Evolutionary conservation across 2,888 invertebrate genomes (phyloP).

Genomic region (Notodonta ziczac): DNA sequence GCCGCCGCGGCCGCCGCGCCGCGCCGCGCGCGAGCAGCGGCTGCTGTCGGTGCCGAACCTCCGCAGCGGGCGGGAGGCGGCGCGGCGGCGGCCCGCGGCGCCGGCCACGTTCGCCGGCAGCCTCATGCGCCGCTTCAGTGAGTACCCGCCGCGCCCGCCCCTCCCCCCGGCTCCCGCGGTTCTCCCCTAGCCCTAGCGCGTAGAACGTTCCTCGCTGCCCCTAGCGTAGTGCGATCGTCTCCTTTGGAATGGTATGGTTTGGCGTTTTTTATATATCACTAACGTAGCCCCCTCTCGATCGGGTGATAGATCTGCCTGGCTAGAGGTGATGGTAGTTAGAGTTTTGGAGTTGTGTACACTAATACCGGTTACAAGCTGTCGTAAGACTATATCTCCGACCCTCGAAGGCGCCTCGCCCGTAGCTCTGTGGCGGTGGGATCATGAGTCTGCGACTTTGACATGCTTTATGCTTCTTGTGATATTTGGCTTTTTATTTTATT

Average conservation of each 20-base stretch:
- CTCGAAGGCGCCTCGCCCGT: conserved; percentile 19
- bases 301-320: conserved; percentile 59
- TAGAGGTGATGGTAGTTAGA: conserved; percentile 78
- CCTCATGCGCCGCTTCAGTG: conserved; percentile 94
- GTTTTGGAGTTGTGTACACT: conserved; percentile 38
- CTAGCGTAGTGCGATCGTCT: conserved; percentile 66
- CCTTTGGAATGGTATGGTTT: conserved; percentile 77
- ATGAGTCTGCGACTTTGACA: conserved; percentile 42
- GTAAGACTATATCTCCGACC: conserved; percentile 20
- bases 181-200: conserved; percentile 47
- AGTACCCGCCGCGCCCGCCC: conserved; percentile 81
- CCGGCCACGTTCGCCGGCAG: conserved; percentile 87
- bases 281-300: conserved; percentile 58
- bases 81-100: conserved; percentile 80
- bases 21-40: conserved; percentile 86
- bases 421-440: conserved; percentile 26
- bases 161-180: conserved; percentile 46
- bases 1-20: conserved; percentile 79
- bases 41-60: conserved; percentile 92
- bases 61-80: conserved; percentile 58
- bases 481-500: conserved; percentile 78
- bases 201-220: conserved; percentile 57
- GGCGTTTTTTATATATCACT: conserved; percentile 67
- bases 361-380: conserved; percentile 32
- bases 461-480: conserved; percentile 80